Percentiles rank a stretch among this genome's conserved stretches.
Evolutionary conservation across 2,888 invertebrate genomes (phyloP).

Genomic region (Agonopterix heracliana): DNA sequence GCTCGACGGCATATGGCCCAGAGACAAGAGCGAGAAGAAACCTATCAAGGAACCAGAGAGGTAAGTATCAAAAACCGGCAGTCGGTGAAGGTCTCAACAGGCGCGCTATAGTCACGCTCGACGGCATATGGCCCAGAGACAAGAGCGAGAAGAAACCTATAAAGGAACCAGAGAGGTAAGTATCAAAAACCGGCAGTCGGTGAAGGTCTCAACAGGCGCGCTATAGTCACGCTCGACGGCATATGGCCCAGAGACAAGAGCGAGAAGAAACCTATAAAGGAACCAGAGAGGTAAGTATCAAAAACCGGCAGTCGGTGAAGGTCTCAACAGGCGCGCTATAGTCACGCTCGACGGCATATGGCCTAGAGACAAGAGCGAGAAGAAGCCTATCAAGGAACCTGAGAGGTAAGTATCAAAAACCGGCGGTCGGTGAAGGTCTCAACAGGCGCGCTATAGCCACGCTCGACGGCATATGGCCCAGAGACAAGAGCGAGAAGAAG

Average conservation of each 20-base stretch:
- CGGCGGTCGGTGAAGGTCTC: too few relatives aligned
- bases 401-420: too few relatives aligned
- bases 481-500: too few relatives aligned
- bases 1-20: conserved; percentile 95
- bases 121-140: conserved; percentile 95
- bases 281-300: too few relatives aligned
- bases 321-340: conserved; percentile 92
- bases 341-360: conserved; percentile 95
- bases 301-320: conserved; percentile 92
- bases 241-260: conserved; percentile 96
- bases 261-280: conserved; percentile 85
- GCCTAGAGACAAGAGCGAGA: conserved; percentile 91
- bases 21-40: conserved; percentile 86
- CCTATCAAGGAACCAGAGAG: conserved; percentile 89
- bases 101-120: conserved; percentile 92
- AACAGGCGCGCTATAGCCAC: too few relatives aligned
- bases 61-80: conserved; percentile 93
- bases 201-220: conserved; percentile 90
- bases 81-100: conserved; percentile 92
- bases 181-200: conserved; percentile 94
- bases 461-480: too few relatives aligned
- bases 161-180: conserved; percentile 86
- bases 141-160: conserved; percentile 87
- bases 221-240: conserved; percentile 93
- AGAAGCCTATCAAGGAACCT: conserved; percentile 86